Base-by-base conservation (phyloP, 2,888 invertebrate species). In the Mechanitis messenoides region DNA sequence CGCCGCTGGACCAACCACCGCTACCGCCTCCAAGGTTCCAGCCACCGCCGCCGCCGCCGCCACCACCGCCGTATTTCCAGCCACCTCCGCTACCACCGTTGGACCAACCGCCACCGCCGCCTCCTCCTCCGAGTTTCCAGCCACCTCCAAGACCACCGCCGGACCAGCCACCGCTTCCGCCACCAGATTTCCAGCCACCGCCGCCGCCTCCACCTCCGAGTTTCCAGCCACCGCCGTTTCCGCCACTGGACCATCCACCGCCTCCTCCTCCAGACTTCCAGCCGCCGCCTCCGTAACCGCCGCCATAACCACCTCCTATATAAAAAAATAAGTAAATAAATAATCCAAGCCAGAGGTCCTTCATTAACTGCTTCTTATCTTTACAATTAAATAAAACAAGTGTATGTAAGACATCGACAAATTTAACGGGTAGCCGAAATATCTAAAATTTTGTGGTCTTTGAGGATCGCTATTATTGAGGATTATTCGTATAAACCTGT, bases 1-100 rank as follows among this genome's bases (percentile, higher is more conserved):
- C 75, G 55, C 79, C 76, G 61, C 71, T 61, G 9, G 63, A 62
- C 71, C 71, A 70, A 55, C 73, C 53, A 61, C 77, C 65, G 54
- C 76, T 69, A 38, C 79, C 76, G 3, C 80, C 78, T 45, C 79
- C 77, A 45, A 65, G 62, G n/a, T 73, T 74, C 77, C 78, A 76
- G 53, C 81, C 76, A 56, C 82, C 74, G 56, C 78, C 76, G 62
- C 72, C 64, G 45, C 79, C 76, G 28, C 78, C 77, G 55, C 75
- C 66, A 33, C 70, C 67, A 69, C 71, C 73, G 54, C 73, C 73
- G 42, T 35, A 50, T 20, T 66, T 62, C 62, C 69, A 69, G 53
- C 72, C 69, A 28, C 71, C 66, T 45, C 70, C 68, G 28, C 69
- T 64, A 31, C 75, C 70, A 42, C 80, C 77, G 45, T 78, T 62